A percentile compares a stretch with the other conserved stretches of the same genome.
These are phyloP conservation scores for Lagria hirta DNA, from an alignment of 2,888 invertebrate species.

Conservation along the genomic window DNA sequence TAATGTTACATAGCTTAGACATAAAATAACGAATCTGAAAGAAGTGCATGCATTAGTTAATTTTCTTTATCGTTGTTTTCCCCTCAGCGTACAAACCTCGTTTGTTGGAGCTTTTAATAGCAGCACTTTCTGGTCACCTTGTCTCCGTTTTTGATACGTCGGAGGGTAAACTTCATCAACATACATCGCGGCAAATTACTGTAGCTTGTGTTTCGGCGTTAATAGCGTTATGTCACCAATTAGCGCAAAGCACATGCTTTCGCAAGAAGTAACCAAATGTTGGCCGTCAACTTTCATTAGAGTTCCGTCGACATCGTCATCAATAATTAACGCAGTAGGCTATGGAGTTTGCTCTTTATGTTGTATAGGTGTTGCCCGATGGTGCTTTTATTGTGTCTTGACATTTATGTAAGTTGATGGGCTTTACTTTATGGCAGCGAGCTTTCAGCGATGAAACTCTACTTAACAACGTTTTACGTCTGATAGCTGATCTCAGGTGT, in stretches of 20 bases:
- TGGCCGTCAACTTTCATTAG: conserved; percentile 42
- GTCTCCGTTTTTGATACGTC: conserved; percentile 20
- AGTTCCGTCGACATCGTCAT: conserved; percentile 38
- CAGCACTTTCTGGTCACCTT: conserved; percentile 20
- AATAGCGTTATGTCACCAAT: conserved; percentile 47
- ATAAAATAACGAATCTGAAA: too few species aligned
- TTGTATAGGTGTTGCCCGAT: conserved; percentile 21
- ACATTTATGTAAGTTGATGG: conserved; percentile 52
- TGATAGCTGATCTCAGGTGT: conserved; percentile 53
- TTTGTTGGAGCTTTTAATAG: conserved; percentile 3
- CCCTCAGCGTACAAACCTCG: background rate
- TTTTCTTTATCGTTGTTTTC: too few species aligned
- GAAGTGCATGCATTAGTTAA: too few species aligned
- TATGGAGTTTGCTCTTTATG: conserved; percentile 15
- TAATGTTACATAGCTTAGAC: too few species aligned
- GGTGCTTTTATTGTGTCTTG: conserved; percentile 46
- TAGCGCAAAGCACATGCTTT: conserved; percentile 45
- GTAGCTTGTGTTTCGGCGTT: conserved; percentile 39
- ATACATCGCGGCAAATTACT: conserved; percentile 38
- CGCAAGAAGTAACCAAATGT: conserved; percentile 47
- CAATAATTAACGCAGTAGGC: conserved; percentile 40
- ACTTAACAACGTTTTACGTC: conserved; percentile 49
- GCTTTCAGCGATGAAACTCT: conserved; percentile 47
- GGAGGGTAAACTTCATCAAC: conserved; percentile 23
- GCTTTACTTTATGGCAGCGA: conserved; percentile 49